Evolutionary conservation across 2,888 invertebrate species (phyloP), one percentile per base, ranked within the genome.

Genomic region (Atherix ibis): DNA sequence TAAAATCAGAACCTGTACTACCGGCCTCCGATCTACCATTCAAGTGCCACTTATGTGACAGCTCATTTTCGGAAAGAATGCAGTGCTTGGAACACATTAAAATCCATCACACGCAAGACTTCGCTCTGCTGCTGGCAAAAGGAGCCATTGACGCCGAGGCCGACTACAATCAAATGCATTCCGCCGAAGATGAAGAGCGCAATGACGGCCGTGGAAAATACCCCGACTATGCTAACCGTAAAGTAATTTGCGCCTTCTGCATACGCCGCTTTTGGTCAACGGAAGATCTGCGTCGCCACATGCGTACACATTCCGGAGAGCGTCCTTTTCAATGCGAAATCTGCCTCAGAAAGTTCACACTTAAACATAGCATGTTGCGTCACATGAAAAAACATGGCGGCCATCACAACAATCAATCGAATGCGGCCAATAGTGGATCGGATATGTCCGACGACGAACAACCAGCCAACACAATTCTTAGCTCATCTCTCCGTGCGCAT

Each of bases 211-310:
- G 76, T 32, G 82, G 83, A 28, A 80, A 81, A 47, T 82, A 84
- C 54, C 84, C 84, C 0, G 85, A 85, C 53, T 85, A 87, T 50
- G 80, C 81, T 38, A 84, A 85, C 49, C 69, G 85, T 49, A 85
- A 85, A 68, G 85, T 82, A 5, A 81, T 85, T 36, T 88, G 92
- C 56, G 88, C 89, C 0, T 87, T 92, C 52, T 94, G 92, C 57
- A 71, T 89, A 54, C 79, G 91, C 40, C 76, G 89, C 30, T 92
- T 92, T 64, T 91, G 89, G 89, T 91, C 91, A 0, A 84, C 89
- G 0, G 91, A 92, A 55, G 92, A 94, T 57, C 65, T 92, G 4
- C 70, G 91, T 0, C 73, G 91, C 1, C 94, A 94, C 59, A 91
- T 92, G 87, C 67, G 89, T 14, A 91, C 89, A 0, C 92, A 94